phyloP scores from a whole-genome alignment of 2,888 invertebrate species.

The Brachynemurus nebulosus region DNA sequence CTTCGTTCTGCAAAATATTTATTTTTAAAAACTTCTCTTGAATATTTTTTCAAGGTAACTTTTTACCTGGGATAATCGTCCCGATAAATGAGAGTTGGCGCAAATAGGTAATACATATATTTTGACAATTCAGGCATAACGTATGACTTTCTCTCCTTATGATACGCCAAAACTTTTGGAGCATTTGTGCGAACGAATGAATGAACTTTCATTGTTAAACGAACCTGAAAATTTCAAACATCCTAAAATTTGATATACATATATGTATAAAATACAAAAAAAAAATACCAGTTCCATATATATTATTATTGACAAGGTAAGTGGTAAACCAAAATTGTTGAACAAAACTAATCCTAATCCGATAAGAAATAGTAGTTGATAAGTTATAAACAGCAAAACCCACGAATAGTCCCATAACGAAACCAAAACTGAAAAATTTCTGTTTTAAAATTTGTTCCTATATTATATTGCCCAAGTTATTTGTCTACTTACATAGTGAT shows the following conservation, averaged over 20 bases:
- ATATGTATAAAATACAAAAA: too few relatives aligned
- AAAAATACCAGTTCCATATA: conserved; percentile 41
- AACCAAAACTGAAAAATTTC: too few relatives aligned
- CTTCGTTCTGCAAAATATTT: too few relatives aligned
- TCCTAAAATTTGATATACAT: too few relatives aligned
- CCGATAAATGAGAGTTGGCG: conserved; percentile 72
- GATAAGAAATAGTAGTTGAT: conserved; percentile 28
- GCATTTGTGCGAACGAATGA: conserved; percentile 64
- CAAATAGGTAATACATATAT: conserved; percentile 75
- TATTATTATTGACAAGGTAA: conserved; percentile 37
- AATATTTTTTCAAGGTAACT: too few relatives aligned
- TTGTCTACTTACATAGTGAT: conserved; percentile 31
- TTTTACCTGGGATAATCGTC: conserved; percentile 73
- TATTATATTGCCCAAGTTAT: conserved; percentile 7
- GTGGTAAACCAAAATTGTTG: conserved; percentile 28
- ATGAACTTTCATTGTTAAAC: conserved; percentile 78
- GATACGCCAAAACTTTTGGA: too few relatives aligned
- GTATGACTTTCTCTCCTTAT: too few relatives aligned
- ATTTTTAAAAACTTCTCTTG: too few relatives aligned
- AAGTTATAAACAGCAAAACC: conserved; percentile 26
- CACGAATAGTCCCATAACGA: conserved; percentile 33
- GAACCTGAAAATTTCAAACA: too few relatives aligned
- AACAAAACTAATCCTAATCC: too few relatives aligned
- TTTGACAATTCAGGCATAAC: conserved; percentile 54
- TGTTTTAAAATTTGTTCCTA: too few relatives aligned